Base-by-base conservation (phyloP, 2,113 vertebrate genomes). In the Macquaria australasica region DNA sequence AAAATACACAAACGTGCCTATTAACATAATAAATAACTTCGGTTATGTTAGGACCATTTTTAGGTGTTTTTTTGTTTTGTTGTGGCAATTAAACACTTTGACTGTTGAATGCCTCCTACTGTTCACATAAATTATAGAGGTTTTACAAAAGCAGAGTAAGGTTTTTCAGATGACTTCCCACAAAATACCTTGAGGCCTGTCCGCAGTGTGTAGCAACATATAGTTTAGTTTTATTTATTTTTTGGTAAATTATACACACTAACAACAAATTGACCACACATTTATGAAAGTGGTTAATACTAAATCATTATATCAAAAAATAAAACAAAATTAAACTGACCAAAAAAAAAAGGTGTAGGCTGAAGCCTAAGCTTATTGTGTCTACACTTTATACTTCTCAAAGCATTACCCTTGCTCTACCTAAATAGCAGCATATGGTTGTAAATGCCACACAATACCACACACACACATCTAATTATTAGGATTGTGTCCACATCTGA, bases 111-210 rank as follows among this genome's bases (percentile, higher is more conserved):
- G 63, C n/a, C 21, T 66, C 37, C 15, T 11, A 3, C 34, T 39
- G 62, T 64, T 64, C 12, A 11, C 10, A 71, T 59, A 16, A 37
- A 37, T 45, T 59, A 67, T 50, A 31, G 28, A 50, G 6, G 21
- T 48, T 68, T 53, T 25, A 51, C 7, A 20, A 62, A 62, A 34
- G 59, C 3, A 34, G 59, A 34, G 20, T 16, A 50, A 48, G 45
- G 48, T 58, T 73, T 56, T 58, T 53, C 25, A 56, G 9, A 37
- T 51, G 37, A 82, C 28, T 50, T 82, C 34, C 59, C 28, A 66
- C 37, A 66, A 41, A 58, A 39, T 75, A 67, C 23, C 8, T 21
- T 18, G 28, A 64, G 39, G 59, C 28, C 15, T 56, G 1, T 18
- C 43, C 53, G 43, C 45, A 8, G 1, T 60, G 55, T 51, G 67